These are phyloP conservation scores for Zootoca vivipara DNA, from an alignment of 2,113 vertebrate species.

Conservation along the genomic window DNA sequence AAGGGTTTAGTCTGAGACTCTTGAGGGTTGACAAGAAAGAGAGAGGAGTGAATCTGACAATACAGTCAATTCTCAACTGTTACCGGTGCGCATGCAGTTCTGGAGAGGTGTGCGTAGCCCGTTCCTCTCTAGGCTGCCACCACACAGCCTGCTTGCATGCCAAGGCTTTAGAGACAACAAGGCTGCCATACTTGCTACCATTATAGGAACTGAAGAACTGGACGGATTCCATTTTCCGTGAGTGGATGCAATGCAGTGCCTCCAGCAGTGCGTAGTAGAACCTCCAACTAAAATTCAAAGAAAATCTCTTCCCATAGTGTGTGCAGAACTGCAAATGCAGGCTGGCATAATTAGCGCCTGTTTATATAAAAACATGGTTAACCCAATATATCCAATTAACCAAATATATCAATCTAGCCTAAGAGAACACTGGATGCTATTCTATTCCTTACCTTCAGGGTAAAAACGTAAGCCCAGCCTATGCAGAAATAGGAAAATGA, in stretches of 20 bases:
- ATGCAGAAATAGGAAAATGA: not conserved
- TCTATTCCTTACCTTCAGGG: not conserved
- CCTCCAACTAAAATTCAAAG: too few species aligned
- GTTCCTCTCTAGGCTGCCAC: too few species aligned
- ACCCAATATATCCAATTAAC: not conserved
- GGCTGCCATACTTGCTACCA: not conserved
- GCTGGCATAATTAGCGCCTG: not conserved
- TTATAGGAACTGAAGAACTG: not conserved
- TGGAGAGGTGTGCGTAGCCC: too few species aligned
- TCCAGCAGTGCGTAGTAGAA: not conserved
- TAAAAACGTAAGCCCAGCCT: not conserved
- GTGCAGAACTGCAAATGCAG: not conserved
- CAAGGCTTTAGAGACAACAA: not conserved
- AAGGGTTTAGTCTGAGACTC: too few species aligned
- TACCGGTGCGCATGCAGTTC: too few species aligned
- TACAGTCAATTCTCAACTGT: too few species aligned
- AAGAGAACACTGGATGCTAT: not conserved
- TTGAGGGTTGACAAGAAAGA: too few species aligned
- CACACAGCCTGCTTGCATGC: too few species aligned
- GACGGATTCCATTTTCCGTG: not conserved
- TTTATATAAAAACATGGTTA: not conserved
- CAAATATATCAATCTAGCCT: not conserved
- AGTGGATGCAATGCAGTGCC: not conserved
- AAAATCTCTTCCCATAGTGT: not conserved
- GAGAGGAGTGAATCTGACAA: too few species aligned